These are phyloP conservation scores for Epinephelus lanceolatus DNA, from an alignment of 2,113 vertebrate species.

Conservation along the genomic window DNA sequence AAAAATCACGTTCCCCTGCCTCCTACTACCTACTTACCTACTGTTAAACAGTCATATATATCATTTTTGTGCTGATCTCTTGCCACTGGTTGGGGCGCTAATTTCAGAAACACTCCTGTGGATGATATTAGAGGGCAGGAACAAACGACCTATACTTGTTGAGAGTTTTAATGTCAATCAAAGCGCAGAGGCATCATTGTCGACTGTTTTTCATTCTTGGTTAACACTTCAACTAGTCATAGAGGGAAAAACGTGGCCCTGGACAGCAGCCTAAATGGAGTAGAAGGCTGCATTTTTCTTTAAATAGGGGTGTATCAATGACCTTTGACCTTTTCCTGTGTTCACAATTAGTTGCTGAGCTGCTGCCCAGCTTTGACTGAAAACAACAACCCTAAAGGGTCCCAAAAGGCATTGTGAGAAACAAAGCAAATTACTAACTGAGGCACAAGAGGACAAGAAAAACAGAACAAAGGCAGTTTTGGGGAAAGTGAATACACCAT, in stretches of 20 bases:
- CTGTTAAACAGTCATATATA: too few species aligned
- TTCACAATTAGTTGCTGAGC: constrained; percentile 8
- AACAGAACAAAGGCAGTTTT: constrained; percentile 9
- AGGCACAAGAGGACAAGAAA: not conserved
- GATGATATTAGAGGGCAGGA: too few species aligned
- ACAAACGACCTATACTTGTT: too few species aligned
- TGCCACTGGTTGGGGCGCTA: too few species aligned
- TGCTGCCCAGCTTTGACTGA: not conserved
- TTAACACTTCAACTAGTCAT: too few species aligned
- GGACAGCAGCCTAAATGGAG: not conserved
- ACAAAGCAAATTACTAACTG: constrained; percentile 28
- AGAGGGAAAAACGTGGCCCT: not conserved
- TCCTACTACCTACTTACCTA: too few species aligned
- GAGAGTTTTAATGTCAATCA: too few species aligned
- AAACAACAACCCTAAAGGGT: constrained; percentile 5
- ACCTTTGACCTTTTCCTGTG: constrained; percentile 10
- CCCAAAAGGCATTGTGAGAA: constrained; percentile 8
- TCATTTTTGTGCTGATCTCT: too few species aligned
- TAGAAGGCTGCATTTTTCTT: not conserved
- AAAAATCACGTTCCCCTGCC: too few species aligned
- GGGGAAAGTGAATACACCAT: not conserved
- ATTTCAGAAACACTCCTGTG: too few species aligned
- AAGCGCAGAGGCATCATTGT: not conserved
- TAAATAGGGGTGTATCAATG: not conserved
- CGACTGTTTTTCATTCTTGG: not conserved